Conservation (phyloP, 1,140 invertebrate genomes). For the Drosophila chauvacae region DNA sequence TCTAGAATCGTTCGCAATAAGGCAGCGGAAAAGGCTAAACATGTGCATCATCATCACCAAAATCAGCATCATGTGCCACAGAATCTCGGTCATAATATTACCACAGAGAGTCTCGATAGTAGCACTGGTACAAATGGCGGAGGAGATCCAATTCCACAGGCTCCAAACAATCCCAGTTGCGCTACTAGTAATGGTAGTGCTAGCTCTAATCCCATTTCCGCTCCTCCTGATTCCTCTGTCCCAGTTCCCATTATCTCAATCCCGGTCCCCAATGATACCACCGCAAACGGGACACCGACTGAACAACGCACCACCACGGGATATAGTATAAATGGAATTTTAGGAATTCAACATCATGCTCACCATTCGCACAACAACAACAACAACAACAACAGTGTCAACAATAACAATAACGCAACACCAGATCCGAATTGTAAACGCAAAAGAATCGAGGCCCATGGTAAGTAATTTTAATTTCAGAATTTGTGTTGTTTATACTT, state of each 20-base stretch:
- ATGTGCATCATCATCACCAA: conserved; percentile 91
- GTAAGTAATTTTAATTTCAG: conserved; percentile 82
- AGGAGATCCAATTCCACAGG: conserved; percentile 38
- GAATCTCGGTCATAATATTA: conserved; percentile 77
- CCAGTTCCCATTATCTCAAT: conserved; percentile 81
- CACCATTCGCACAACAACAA: conserved; percentile 78
- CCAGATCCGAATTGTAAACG: conserved; percentile 85
- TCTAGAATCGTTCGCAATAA: conserved; percentile 97
- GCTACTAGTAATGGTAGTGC: conserved; percentile 36
- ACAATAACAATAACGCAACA: conserved; percentile 84
- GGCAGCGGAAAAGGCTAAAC: conserved; percentile 97
- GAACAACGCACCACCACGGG: conserved; percentile 85
- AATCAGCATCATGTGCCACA: conserved; percentile 78
- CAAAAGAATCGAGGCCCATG: conserved; percentile 89
- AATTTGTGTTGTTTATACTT: background rate
- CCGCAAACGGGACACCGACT: conserved; percentile 61
- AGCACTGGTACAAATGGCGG: conserved; percentile 60
- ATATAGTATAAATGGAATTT: conserved; percentile 98
- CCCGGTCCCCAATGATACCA: conserved; percentile 54
- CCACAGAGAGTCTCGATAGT: conserved; percentile 82
- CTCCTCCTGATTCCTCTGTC: conserved; percentile 34
- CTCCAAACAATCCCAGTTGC: background rate
- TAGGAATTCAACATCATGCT: conserved; percentile 92
- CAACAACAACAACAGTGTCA: conserved; percentile 79
- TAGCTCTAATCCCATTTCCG: conserved; percentile 27